Base-by-base conservation (phyloP, 2,797 vertebrate genomes). In the Ispidina lecontei region DNA sequence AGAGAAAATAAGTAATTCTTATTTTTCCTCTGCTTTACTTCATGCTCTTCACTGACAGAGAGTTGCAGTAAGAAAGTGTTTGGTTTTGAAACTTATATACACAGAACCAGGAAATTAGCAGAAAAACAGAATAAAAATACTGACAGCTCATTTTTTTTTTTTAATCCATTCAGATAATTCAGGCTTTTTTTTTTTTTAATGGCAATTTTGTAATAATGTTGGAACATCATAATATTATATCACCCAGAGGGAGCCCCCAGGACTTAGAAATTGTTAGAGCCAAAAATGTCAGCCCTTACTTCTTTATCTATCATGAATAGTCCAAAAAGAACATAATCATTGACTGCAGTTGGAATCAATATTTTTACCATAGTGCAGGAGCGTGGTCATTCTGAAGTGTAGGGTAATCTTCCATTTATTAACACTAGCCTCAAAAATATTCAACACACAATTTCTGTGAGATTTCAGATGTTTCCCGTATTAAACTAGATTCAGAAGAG, bases 401-500 rank as follows among this genome's bases (percentile, higher is more conserved):
- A 35, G 11, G 25, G 4, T 73, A 67, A 78, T 75, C n/a, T 90
- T 83, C 68, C 58, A 71, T 91, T 90, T 94, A 70, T 87, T 79
- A 35, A 60, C 21, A 52, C 12, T 75, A 19, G 10, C 8, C 26
- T 78, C 14, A 59, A 76, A 87, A 91, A 68, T 59, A 54, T 70
- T 81, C 73, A 59, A 80, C 82, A 49, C 3, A 14, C 14, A 29
- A 41, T 75, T 84, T 83, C 60, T 84, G 78, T 71, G 29, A 93
- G 49, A 68, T 51, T 91, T 81, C 46, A 59, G 29, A 76, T 93
- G 68, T 68, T 89, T 85, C 28, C 17, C 46, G 63, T 51, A 85
- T 89, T 85, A 84, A 87, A 37, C 64, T 58, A 93, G 75, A 91
- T 44, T 84, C 47, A 58, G 18, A 93, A 94, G 89, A 96, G 71